A percentile compares a stretch with the other conserved stretches of the same genome.
These are phyloP conservation scores for Hipposideros armiger DNA, from an alignment of 2,113 vertebrate genomes.

Conservation along the genomic window DNA sequence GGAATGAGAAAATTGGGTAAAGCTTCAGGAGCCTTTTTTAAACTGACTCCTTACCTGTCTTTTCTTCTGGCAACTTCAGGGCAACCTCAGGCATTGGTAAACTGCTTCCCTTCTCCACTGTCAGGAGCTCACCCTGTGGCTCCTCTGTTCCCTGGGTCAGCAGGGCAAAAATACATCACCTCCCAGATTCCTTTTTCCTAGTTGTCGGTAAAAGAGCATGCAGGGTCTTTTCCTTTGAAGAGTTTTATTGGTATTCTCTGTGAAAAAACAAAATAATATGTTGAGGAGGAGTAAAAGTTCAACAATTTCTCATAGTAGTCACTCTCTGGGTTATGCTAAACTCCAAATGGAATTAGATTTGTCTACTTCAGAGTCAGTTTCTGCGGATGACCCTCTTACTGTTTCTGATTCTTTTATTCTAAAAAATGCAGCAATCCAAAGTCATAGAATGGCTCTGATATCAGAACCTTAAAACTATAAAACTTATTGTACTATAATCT, in stretches of 20 bases:
- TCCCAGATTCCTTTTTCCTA: neutral
- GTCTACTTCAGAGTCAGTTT: neutral
- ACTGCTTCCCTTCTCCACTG: neutral
- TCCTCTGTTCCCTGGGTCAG: neutral
- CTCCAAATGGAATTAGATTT: neutral
- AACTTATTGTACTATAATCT: neutral
- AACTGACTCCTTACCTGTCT: neutral
- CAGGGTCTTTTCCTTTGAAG: neutral
- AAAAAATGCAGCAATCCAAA: neutral
- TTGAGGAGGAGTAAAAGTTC: neutral
- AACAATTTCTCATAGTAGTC: neutral
- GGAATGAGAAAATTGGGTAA: neutral
- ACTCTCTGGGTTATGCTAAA: neutral
- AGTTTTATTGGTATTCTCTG: neutral
- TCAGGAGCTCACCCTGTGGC: fast-evolving
- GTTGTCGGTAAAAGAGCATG: neutral
- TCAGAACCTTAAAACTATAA: neutral
- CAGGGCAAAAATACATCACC: neutral
- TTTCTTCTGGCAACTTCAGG: neutral
- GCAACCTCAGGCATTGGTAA: neutral
- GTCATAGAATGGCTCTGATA: neutral
- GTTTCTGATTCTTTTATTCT: conserved; percentile 9
- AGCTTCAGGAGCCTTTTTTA: neutral
- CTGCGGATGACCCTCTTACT: neutral
- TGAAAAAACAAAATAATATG: neutral